Conservation (phyloP, 2,113 vertebrate species). For the pig (Sus scrofa) region DNA sequence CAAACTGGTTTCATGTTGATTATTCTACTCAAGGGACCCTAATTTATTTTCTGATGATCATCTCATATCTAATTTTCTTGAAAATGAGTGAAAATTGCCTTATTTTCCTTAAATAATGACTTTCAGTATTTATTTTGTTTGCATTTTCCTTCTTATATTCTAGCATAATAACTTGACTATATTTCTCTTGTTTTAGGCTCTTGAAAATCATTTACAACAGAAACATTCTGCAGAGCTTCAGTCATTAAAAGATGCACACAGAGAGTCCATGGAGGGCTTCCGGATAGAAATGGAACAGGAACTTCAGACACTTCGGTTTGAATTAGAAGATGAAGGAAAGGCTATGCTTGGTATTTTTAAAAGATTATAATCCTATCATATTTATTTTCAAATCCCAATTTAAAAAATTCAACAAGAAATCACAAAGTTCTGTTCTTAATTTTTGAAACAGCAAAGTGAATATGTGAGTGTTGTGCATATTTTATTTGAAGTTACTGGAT, state of each 20-base stretch:
- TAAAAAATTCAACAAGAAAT: constrained; percentile 6
- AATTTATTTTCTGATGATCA: constrained; percentile 26
- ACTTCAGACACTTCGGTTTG: constrained; percentile 97
- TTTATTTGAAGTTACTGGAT: background rate
- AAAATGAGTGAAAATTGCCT: background rate
- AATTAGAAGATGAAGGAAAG: constrained; percentile 98
- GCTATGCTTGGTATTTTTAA: constrained; percentile 95
- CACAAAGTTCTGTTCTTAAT: background rate
- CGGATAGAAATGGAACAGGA: constrained; percentile 98
- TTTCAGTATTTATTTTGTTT: constrained; percentile 28
- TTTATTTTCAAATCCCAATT: background rate
- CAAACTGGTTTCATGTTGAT: background rate
- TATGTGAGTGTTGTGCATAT: accelerated
- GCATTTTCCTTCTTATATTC: background rate
- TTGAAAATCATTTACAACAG: constrained; percentile 95
- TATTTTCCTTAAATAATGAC: background rate
- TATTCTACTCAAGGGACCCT: background rate
- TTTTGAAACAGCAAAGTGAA: background rate
- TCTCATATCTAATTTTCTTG: constrained; percentile 31
- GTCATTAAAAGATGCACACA: constrained; percentile 94
- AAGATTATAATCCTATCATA: constrained; percentile 13
- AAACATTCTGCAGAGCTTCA: constrained; percentile 96
- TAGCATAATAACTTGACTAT: background rate
- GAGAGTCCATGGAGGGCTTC: constrained; percentile 96
- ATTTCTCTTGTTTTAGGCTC: constrained; percentile 87